Conservation (phyloP, 2,797 vertebrate species). For the Anguilla megastoma region DNA sequence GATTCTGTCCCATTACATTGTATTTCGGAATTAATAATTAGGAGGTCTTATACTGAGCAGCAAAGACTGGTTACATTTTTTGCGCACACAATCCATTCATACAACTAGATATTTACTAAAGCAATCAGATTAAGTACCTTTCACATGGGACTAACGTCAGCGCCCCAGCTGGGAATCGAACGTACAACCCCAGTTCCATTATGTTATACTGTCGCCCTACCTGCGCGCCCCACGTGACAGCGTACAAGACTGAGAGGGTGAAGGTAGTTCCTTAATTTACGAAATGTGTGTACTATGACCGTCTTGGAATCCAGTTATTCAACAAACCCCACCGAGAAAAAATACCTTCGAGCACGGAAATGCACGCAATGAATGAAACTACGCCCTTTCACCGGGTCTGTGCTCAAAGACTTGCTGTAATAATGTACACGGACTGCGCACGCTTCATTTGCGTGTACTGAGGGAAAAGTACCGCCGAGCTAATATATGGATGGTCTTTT, state of each 20-base stretch:
- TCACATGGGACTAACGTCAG: background rate
- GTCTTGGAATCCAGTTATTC: background rate
- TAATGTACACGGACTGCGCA: background rate
- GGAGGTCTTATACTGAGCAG: background rate
- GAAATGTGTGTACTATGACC: background rate
- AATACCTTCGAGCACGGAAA: background rate
- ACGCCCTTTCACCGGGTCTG: background rate
- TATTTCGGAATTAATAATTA: background rate
- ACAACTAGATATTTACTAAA: background rate
- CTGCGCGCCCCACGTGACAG: background rate
- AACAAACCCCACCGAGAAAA: background rate
- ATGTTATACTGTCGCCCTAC: too few relatives aligned
- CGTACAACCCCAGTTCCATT: background rate
- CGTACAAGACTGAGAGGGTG: background rate
- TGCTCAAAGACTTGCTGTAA: background rate
- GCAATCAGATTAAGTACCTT: background rate
- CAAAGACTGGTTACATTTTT: background rate
- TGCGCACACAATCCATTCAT: background rate
- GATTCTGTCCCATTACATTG: background rate
- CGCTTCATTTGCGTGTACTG: background rate
- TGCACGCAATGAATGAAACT: background rate
- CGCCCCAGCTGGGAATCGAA: background rate
- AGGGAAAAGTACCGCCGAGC: background rate
- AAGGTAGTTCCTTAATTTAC: background rate
- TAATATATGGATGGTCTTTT: background rate